These are phyloP conservation scores for Hirtodrosophila alboralis DNA, from an alignment of 2,888 invertebrate species.

Conservation along the genomic window DNA sequence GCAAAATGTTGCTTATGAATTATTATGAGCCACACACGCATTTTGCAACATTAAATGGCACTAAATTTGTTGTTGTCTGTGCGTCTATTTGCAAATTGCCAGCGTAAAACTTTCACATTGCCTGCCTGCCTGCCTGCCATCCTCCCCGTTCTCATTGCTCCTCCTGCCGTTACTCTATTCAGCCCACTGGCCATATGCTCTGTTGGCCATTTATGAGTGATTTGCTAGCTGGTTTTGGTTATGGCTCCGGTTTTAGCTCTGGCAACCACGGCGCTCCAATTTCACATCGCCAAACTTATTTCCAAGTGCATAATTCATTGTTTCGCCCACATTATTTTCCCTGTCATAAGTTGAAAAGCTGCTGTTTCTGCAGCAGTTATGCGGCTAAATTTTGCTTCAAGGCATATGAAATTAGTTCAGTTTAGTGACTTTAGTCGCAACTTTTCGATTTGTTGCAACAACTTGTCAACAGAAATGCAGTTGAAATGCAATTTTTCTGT, in stretches of 20 bases:
- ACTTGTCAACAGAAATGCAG: slow-evolving; percentile 47
- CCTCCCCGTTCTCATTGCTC: neutral
- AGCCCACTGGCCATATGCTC: slow-evolving; percentile 55
- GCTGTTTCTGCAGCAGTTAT: slow-evolving; percentile 14
- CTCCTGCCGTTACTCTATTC: slow-evolving; percentile 1
- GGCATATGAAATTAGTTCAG: slow-evolving; percentile 76
- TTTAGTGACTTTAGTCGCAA: slow-evolving; percentile 47
- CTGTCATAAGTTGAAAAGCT: slow-evolving; percentile 70
- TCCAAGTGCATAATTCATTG: slow-evolving; percentile 79
- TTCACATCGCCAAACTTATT: slow-evolving; percentile 71
- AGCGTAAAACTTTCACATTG: slow-evolving; percentile 54
- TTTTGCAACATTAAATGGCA: slow-evolving; percentile 79
- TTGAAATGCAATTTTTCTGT: slow-evolving; percentile 48
- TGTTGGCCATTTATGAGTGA: slow-evolving; percentile 74
- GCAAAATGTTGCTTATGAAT: slow-evolving; percentile 78
- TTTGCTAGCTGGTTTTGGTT: slow-evolving; percentile 62
- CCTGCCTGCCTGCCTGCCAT: neutral
- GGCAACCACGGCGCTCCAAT: slow-evolving; percentile 61
- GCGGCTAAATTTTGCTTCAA: slow-evolving; percentile 58
- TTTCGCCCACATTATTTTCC: slow-evolving; percentile 78
- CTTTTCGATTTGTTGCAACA: slow-evolving; percentile 56
- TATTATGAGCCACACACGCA: slow-evolving; percentile 77
- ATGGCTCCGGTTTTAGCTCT: slow-evolving; percentile 26
- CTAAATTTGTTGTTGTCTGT: slow-evolving; percentile 73
- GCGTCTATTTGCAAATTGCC: slow-evolving; percentile 73